Evolutionary conservation across 2,797 vertebrate genomes (phyloP).

Genomic region (Lacerta bilineata): DNA sequence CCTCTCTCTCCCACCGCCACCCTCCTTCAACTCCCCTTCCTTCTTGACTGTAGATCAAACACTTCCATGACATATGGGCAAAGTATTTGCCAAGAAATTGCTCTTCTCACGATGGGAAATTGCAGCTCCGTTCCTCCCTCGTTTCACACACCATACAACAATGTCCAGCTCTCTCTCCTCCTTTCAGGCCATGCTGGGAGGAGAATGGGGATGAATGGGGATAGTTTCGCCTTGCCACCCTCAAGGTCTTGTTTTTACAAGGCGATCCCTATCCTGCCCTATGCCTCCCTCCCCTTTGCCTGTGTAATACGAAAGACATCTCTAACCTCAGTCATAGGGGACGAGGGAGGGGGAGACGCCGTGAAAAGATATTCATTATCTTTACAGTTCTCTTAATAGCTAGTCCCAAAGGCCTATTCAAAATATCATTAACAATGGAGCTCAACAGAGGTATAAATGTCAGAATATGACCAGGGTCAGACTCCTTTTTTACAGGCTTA

Average conservation of each 20-base stretch:
- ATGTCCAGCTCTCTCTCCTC: background rate
- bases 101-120: conserved; percentile 37
- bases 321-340: conserved; percentile 17
- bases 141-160: background rate
- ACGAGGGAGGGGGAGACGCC: conserved; percentile 8
- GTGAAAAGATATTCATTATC: conserved; percentile 45
- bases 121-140: conserved; percentile 5
- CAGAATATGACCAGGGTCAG: conserved; percentile 26
- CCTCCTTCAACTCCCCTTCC: background rate
- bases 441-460: conserved; percentile 38
- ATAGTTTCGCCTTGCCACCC: conserved; percentile 8
- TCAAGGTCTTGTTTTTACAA: conserved; percentile 37
- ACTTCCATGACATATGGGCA: background rate
- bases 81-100: conserved; percentile 42
- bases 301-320: conserved; percentile 26
- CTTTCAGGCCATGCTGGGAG: background rate
- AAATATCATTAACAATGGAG: conserved; percentile 42
- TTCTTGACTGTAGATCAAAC: conserved; percentile 33
- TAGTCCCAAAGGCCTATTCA: conserved; percentile 22
- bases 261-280: conserved; percentile 1
- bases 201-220: background rate
- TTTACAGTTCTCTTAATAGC: conserved; percentile 43
- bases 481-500: conserved; percentile 18
- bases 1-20: background rate
- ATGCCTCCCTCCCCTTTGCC: background rate